phyloP scores from a whole-genome alignment of 2,797 vertebrate genomes.

The Lutjanus campechanus region DNA sequence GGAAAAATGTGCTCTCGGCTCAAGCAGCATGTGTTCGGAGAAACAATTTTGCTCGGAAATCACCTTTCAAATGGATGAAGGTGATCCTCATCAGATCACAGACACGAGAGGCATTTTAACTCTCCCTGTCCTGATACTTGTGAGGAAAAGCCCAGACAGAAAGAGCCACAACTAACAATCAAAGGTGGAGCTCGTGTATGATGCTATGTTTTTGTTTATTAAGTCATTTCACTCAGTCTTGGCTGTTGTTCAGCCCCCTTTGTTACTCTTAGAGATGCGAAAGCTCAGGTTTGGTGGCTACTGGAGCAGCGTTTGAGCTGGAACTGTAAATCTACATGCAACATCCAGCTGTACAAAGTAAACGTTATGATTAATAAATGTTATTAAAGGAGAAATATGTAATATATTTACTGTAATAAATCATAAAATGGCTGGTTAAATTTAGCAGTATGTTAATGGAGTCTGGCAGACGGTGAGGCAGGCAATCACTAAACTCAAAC shows the following conservation, averaged over 20 bases:
- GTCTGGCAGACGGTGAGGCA: too few relatives aligned
- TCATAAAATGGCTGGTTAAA: too few relatives aligned
- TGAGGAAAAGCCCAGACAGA: conserved; percentile 64
- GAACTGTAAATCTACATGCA: background rate
- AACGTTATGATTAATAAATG: conserved; percentile 9
- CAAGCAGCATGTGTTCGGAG: conserved; percentile 87
- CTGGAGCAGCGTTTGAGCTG: conserved; percentile 1
- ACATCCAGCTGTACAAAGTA: conserved; percentile 20
- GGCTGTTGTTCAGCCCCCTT: conserved; percentile 49
- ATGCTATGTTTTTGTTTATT: conserved; percentile 68
- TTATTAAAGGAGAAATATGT: background rate
- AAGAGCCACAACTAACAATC: conserved; percentile 69
- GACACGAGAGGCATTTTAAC: conserved; percentile 83
- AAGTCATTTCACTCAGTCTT: conserved; percentile 57
- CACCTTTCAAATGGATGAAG: conserved; percentile 85
- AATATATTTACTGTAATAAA: too few relatives aligned
- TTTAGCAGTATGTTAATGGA: too few relatives aligned
- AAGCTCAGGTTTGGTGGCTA: conserved; percentile 29
- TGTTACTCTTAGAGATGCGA: conserved; percentile 45
- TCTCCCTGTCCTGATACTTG: conserved; percentile 59
- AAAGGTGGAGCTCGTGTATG: conserved; percentile 61
- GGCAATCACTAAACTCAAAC: too few relatives aligned
- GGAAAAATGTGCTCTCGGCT: conserved; percentile 89
- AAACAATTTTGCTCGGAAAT: conserved; percentile 88
- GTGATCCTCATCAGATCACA: conserved; percentile 85